A percentile compares a stretch with the other conserved stretches of the same genome.
Conservation (phyloP, 2,888 invertebrate genomes). For the Vannuccia rotundouncinata region DNA sequence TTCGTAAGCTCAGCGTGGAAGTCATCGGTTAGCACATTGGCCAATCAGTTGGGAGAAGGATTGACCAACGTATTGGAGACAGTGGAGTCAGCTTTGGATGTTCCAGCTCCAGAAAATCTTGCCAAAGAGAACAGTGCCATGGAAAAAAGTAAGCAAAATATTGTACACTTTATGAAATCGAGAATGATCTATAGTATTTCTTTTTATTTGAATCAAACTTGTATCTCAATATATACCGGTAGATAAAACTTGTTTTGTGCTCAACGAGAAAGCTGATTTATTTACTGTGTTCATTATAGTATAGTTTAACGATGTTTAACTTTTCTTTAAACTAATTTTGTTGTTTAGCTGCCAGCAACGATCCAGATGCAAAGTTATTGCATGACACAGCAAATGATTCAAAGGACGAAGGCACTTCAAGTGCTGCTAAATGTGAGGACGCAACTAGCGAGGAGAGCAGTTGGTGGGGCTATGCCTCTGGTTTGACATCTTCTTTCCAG, state of each 20-base stretch:
- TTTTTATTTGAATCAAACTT: too few relatives aligned
- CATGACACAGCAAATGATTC: too few relatives aligned
- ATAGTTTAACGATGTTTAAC: too few relatives aligned
- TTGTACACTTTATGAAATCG: background rate
- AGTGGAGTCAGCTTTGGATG: conserved; percentile 71
- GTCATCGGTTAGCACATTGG: conserved; percentile 69
- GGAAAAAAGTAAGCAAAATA: background rate
- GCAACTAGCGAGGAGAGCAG: background rate
- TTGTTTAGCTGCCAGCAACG: too few relatives aligned
- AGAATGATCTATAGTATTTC: too few relatives aligned
- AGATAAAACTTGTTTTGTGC: too few relatives aligned
- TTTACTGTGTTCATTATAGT: too few relatives aligned
- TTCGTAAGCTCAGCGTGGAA: conserved; percentile 68
- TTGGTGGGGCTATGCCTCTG: background rate
- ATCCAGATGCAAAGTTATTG: too few relatives aligned
- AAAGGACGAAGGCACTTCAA: too few relatives aligned
- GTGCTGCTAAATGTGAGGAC: background rate
- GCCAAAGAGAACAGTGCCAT: conserved; percentile 53
- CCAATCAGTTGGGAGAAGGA: conserved; percentile 69
- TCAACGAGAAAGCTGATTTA: too few relatives aligned
- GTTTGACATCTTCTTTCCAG: background rate
- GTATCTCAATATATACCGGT: too few relatives aligned
- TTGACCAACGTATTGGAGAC: conserved; percentile 65
- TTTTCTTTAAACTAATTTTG: too few relatives aligned
- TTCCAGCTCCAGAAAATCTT: conserved; percentile 73